Percentiles rank a stretch among this genome's conserved stretches.
phyloP scores from a whole-genome alignment of 1,140 invertebrate species.

The Aphelenchoides besseyi region DNA sequence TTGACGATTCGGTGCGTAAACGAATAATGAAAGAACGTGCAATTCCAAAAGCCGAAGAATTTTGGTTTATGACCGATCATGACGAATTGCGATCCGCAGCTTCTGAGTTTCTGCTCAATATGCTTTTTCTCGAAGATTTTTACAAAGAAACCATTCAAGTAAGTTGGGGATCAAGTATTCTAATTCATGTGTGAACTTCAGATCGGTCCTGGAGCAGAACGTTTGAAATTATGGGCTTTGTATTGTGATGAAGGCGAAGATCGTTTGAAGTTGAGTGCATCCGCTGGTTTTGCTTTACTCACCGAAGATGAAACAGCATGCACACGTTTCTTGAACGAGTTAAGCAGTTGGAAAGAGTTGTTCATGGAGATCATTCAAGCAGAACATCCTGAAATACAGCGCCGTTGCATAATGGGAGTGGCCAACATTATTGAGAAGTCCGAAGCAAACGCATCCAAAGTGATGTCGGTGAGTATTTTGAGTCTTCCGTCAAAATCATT shows the following conservation, averaged over 20 bases:
- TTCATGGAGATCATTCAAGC: constrained; percentile 34
- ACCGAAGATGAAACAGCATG: constrained; percentile 47
- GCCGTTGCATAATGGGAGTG: constrained; percentile 56
- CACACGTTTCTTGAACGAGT: constrained; percentile 38
- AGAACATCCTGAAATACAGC: constrained; percentile 46
- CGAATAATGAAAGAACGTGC: constrained; percentile 60
- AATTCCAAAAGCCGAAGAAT: constrained; percentile 61
- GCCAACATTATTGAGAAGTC: constrained; percentile 55
- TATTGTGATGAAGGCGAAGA: constrained; percentile 61
- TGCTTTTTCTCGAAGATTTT: constrained; percentile 61
- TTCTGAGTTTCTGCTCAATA: constrained; percentile 56
- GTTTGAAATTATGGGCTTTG: constrained; percentile 59
- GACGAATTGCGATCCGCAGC: constrained; percentile 59
- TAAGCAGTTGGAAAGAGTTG: constrained; percentile 36
- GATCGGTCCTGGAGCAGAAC: constrained; percentile 49
- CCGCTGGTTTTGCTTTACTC: constrained; percentile 57
- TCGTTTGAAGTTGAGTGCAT: constrained; percentile 49
- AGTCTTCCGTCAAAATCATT: constrained; percentile 15
- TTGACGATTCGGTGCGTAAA: constrained; percentile 55
- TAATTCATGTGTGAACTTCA: constrained; percentile 17
- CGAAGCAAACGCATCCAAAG: constrained; percentile 55
- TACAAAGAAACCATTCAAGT: constrained; percentile 42
- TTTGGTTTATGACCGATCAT: constrained; percentile 60
- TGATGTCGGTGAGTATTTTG: constrained; percentile 48
- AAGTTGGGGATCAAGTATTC: background rate